Base-by-base conservation (phyloP, 2,888 invertebrate species). In the Isoperla grammatica region DNA sequence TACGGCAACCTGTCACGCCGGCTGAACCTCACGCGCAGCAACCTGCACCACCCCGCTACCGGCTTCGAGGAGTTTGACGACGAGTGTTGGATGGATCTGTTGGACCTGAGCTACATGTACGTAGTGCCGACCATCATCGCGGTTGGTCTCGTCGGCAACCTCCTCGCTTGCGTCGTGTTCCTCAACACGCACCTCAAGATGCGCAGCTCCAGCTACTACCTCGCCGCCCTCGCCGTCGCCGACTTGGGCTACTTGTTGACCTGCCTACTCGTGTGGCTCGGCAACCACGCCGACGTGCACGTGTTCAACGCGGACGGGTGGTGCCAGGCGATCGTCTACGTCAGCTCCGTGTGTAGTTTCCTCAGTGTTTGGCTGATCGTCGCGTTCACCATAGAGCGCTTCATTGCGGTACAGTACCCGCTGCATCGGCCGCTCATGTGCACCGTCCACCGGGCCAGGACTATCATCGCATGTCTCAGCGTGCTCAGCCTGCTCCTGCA, bases 331-430 rank as follows among this genome's bases (percentile, higher is more conserved):
- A 69, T 79, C 5, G 29, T 29, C 5, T 29, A 29, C 29, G 8
- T n/a, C 1, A 77, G 77, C 58, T 77, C 78, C 19, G 79, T 79
- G 1, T 82, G 79, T 75, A 81, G 82, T 63, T 84, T 83, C 56
- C 70, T 86, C 11, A 84, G 84, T 67, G 84, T 84, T 1, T 86
- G 85, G 85, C 72, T 85, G 35, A 83, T 84, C 39, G 85, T 86
- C 4, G 84, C 84, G 1, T 86, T 86, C 69, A 86, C 86, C 1
- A 80, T 84, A 1, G 86, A 86, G 68, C 74, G 86, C 57, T 86
- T 83, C 71, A 82, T 86, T 43, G 85, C 84, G 2, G 82, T 86
- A 0, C 82, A 83, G 66, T 82, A 81, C 68, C 83, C 83, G 0
- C 68, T 83, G 11, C 79, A 79, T 56, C 71, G 82, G 20, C 81